phyloP scores from a whole-genome alignment of 1,140 invertebrate genomes.

The Chionoecetes opilio region DNA sequence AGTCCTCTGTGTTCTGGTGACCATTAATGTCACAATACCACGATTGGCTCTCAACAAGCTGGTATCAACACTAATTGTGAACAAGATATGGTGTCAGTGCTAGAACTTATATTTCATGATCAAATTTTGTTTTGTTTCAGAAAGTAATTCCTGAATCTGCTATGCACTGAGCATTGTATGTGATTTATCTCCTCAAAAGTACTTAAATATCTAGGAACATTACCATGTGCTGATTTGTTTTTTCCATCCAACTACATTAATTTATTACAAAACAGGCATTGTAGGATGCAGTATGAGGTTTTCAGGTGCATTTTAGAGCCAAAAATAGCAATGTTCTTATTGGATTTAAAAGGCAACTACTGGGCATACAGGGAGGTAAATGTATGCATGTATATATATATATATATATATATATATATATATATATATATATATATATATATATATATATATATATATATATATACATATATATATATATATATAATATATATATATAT shows the following conservation, averaged over 20 bases:
- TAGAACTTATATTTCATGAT: conserved; percentile 40
- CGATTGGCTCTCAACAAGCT: conserved; percentile 63
- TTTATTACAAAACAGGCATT: conserved; percentile 31
- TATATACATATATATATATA: not conserved
- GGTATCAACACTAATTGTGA: conserved; percentile 63
- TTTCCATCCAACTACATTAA: conserved; percentile 12
- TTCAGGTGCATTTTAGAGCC: conserved; percentile 4
- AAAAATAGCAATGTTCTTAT: conserved; percentile 21
- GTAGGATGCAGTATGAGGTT: conserved; percentile 17
- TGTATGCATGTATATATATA: conserved; percentile 22
- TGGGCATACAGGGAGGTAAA: conserved; percentile 24
- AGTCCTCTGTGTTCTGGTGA: conserved; percentile 73
- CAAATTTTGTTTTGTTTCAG: not conserved
- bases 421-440: not conserved
- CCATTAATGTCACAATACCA: conserved; percentile 67
- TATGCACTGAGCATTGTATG: conserved; percentile 7
- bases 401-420: not conserved
- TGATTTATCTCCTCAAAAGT: conserved; percentile 20
- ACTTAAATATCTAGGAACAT: conserved; percentile 30
- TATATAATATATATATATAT: not conserved
- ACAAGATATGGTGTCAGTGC: conserved; percentile 61
- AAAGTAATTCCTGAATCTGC: conserved; percentile 5
- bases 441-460: not conserved
- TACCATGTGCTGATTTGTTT: conserved; percentile 20
- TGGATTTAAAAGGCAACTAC: conserved; percentile 29